These are phyloP conservation scores for Erythrocercus mccallii DNA, from an alignment of 2,113 vertebrate species.

Conservation along the genomic window DNA sequence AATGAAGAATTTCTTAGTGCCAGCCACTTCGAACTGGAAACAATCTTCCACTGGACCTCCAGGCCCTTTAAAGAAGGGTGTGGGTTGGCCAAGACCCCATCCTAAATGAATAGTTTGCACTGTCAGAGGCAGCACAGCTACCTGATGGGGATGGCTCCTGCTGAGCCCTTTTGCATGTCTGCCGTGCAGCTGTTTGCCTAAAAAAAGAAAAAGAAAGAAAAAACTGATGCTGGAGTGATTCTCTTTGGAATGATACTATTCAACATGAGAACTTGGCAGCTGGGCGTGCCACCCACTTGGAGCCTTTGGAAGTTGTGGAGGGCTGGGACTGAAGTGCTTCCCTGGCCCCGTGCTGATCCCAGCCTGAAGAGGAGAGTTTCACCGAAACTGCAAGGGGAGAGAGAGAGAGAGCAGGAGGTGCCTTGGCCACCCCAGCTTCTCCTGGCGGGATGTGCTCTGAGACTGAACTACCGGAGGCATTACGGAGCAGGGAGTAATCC, in stretches of 20 bases:
- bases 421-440: background rate
- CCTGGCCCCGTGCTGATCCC: rapidly evolving
- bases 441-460: background rate
- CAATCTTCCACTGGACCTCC: background rate
- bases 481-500: background rate
- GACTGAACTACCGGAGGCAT: background rate
- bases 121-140: rapidly evolving
- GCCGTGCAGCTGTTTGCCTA: background rate
- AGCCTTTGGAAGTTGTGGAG: background rate
- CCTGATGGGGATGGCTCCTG: background rate
- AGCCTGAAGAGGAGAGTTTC: background rate
- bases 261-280: slow-evolving; percentile 20
- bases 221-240: background rate
- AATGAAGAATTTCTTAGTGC: background rate
- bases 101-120: background rate
- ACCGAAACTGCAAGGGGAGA: background rate
- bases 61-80: background rate
- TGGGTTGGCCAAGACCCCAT: rapidly evolving
- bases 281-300: slow-evolving; percentile 29
- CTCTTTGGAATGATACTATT: background rate
- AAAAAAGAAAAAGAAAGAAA: background rate
- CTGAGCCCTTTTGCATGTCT: background rate
- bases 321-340: background rate
- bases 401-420: background rate
- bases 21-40: background rate